Base-by-base conservation (phyloP, 2,888 invertebrate species). In the Galerucella pusilla region DNA sequence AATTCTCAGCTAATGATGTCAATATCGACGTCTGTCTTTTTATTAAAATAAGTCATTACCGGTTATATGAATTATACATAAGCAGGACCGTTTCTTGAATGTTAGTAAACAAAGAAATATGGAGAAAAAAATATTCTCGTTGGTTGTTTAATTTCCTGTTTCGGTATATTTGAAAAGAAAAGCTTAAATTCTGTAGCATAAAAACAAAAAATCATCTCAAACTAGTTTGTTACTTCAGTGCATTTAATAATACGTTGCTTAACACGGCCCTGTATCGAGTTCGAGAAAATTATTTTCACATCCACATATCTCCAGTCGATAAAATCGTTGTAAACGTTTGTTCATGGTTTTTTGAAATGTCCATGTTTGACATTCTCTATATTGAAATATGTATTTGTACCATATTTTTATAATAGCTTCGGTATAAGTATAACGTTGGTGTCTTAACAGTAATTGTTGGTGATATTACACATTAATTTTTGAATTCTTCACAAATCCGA, bases 1-100 rank as follows among this genome's bases (percentile, higher is more conserved):
- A 77, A 84, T 84, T 84, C 84, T 77, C 81, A 72, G 76, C 82
- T 84, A 84, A 84, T 84, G 84, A 84, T 84, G 83, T 83, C 84
- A 84, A 84, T 84, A 84, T 84, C 83, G 83, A 83, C 80, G 82
- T 75, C 77, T 80, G 80, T 79, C 81, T 83, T 85, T 84, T 83
- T 84, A 80, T 79, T 79, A 80, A 83, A 84, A 84, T 83, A 83
- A 84, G 82, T 83, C 81, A 83, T 84, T 85, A 83, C 84, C 83
- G 83, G 83, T 83, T 83, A 82, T 79, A 81, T 84, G 83, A 83
- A 84, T 84, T 82, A 81, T 82, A 80, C 81, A 42, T 16, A 35
- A n/a, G 3, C 63, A 63, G 63, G 63, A 42, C 63, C 63, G 63
- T 63, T 42, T 63, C 42, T 35, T 10, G 77, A 75, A 77, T 71